phyloP scores from a whole-genome alignment of 1,140 invertebrate genomes.

The Muscidifurax raptorellus region DNA sequence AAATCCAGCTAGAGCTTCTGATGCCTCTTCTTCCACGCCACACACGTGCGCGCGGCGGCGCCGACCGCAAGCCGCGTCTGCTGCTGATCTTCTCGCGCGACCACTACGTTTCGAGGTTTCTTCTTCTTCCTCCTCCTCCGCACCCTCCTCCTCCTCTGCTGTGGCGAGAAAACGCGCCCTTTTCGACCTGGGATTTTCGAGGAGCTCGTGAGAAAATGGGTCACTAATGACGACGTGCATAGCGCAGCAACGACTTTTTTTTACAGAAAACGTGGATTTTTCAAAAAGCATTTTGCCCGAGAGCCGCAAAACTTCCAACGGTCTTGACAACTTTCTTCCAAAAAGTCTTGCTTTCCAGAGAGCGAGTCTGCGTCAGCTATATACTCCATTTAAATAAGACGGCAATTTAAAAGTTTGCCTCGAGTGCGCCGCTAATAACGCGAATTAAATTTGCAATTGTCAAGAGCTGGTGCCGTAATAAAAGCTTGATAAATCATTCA shows the following conservation, averaged over 20 bases:
- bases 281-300: neutral
- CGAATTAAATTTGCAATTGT: conserved; percentile 31
- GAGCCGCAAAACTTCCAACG: neutral
- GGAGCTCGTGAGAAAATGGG: conserved; percentile 7
- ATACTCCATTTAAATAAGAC: neutral
- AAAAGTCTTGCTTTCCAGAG: neutral
- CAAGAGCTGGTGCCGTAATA: neutral
- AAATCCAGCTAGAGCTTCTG: conserved; percentile 56
- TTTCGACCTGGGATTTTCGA: conserved; percentile 31
- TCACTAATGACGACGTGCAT: neutral
- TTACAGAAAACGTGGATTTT: too few relatives aligned
- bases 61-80: neutral
- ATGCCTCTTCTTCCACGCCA: neutral
- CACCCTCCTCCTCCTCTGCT: neutral
- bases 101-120: too few relatives aligned
- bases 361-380: neutral
- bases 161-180: neutral
- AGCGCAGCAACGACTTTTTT: neutral
- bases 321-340: neutral
- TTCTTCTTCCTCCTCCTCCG: neutral
- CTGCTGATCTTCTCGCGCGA: conserved; percentile 19
- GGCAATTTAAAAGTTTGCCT: conserved; percentile 7
- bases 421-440: neutral
- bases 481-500: conserved; percentile 34
- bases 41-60: neutral